Conservation (phyloP, 2,888 invertebrate genomes). For the Meandrusa payeni region DNA sequence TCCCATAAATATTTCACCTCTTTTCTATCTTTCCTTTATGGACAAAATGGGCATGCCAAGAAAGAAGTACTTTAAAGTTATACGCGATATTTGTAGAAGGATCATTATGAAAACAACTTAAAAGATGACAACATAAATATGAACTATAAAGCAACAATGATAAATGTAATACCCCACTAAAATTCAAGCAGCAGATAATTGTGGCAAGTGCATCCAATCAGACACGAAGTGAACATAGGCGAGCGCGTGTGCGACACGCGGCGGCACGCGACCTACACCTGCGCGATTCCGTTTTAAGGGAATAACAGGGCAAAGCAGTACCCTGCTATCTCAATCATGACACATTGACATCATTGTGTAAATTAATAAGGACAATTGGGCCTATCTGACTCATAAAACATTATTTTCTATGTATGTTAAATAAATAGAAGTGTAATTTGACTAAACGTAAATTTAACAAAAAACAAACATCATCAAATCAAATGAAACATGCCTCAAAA, state of each 20-base stretch:
- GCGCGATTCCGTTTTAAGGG: slow-evolving; percentile 31
- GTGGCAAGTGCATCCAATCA: slow-evolving; percentile 71
- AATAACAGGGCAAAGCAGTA: neutral
- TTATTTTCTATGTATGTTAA: too few species aligned
- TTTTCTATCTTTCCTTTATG: too few species aligned
- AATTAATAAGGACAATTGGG: neutral
- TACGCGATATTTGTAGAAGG: too few species aligned
- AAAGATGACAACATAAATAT: slow-evolving; percentile 28
- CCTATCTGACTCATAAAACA: neutral
- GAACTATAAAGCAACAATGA: slow-evolving; percentile 40
- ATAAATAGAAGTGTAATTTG: too few species aligned
- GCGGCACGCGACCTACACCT: slow-evolving; percentile 54
- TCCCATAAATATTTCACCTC: too few species aligned
- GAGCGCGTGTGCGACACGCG: slow-evolving; percentile 45
- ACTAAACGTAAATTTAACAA: too few species aligned
- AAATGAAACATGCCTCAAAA: too few species aligned
- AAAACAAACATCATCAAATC: too few species aligned
- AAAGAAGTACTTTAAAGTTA: too few species aligned
- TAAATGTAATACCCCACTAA: slow-evolving; percentile 54
- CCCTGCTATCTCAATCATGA: neutral
- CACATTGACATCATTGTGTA: neutral
- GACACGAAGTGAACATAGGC: slow-evolving; percentile 32
- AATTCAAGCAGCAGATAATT: slow-evolving; percentile 51
- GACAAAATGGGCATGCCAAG: too few species aligned
- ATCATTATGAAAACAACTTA: slow-evolving; percentile 31